A percentile compares a stretch with the other conserved stretches of the same genome.
Evolutionary conservation across 2,113 vertebrate species (phyloP).

Genomic region (Clarias batrachus): DNA sequence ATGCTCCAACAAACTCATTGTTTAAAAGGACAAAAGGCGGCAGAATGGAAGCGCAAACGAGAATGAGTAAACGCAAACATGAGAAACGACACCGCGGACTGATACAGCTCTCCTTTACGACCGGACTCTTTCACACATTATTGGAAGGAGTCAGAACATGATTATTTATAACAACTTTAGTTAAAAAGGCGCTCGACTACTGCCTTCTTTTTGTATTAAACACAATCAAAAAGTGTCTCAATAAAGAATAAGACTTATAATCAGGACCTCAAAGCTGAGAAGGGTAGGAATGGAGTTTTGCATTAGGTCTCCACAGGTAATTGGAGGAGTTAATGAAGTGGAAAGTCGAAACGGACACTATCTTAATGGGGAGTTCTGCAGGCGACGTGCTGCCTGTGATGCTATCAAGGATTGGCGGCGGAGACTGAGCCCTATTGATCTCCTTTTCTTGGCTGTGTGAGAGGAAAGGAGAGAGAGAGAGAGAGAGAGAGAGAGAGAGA

Average conservation of each 20-base stretch:
- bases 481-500: background rate
- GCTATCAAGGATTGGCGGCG: constrained; percentile 35
- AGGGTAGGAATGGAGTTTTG: background rate
- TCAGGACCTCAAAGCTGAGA: constrained; percentile 1
- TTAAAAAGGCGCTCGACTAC: background rate
- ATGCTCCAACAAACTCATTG: background rate
- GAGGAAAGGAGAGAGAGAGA: background rate
- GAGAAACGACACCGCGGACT: background rate
- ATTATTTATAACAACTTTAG: constrained; percentile 7
- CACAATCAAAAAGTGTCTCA: constrained; percentile 2
- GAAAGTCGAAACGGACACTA: constrained; percentile 38
- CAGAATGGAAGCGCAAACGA: background rate
- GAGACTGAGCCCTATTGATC: constrained; percentile 48
- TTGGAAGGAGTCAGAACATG: background rate
- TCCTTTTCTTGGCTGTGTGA: constrained; percentile 29
- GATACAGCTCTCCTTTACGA: background rate
- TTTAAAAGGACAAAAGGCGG: background rate
- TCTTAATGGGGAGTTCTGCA: constrained; percentile 33
- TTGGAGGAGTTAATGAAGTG: constrained; percentile 45
- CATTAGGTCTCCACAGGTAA: constrained; percentile 27
- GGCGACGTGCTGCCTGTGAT: constrained; percentile 18
- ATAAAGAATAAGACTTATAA: background rate
- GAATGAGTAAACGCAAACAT: background rate
- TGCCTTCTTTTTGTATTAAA: background rate
- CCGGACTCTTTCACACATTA: background rate